phyloP scores from a whole-genome alignment of 2,797 vertebrate species.

The Pteronotus mesoamericanus region DNA sequence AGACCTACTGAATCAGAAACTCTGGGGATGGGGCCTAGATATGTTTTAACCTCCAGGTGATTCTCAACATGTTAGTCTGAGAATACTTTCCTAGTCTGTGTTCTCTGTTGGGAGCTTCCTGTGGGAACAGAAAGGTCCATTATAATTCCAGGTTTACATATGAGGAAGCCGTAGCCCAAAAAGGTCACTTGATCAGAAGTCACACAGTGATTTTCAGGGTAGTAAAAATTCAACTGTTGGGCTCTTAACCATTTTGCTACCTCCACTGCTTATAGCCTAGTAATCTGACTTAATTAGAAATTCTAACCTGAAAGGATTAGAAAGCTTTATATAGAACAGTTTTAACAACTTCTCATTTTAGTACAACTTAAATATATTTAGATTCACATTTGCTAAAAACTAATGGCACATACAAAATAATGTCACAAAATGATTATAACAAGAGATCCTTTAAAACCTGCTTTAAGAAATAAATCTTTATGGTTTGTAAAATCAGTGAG shows the following conservation, averaged over 20 bases:
- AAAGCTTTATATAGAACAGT: neutral
- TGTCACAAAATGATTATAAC: neutral
- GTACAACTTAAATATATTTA: neutral
- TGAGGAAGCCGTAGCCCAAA: neutral
- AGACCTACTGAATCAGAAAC: neutral
- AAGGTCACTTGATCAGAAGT: neutral
- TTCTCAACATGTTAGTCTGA: neutral
- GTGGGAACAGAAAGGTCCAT: neutral
- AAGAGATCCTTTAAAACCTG: neutral
- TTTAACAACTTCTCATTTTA: neutral
- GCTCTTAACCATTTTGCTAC: neutral
- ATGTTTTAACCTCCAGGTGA: neutral
- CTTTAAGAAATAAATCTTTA: neutral
- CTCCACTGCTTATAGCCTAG: neutral
- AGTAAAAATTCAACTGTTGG: neutral
- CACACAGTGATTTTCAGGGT: neutral
- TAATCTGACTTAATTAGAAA: neutral
- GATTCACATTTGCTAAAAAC: neutral
- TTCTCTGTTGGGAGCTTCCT: neutral
- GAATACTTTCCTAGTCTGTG: neutral
- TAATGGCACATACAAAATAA: neutral
- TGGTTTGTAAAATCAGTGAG: neutral
- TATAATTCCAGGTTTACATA: neutral
- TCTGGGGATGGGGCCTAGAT: neutral
- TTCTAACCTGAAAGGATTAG: neutral